These are phyloP conservation scores for Eciton burchellii DNA, from an alignment of 1,140 invertebrate genomes.

Conservation along the genomic window DNA sequence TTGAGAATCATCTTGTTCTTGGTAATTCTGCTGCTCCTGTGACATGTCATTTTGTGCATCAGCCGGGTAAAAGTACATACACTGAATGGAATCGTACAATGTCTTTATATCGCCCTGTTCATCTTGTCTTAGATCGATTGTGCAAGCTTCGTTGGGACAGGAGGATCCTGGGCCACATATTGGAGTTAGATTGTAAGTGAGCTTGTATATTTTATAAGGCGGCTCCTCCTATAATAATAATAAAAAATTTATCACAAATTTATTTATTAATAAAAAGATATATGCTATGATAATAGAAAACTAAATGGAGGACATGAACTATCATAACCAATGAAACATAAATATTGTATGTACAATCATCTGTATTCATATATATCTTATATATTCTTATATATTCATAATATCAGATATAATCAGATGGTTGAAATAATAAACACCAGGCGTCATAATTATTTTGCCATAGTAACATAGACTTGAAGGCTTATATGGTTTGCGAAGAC, in stretches of 20 bases:
- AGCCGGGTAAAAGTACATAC: constrained; percentile 76
- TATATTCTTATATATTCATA: too few species aligned
- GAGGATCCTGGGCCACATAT: constrained; percentile 72
- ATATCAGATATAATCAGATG: background rate
- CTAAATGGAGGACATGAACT: background rate
- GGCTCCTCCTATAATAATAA: constrained; percentile 74
- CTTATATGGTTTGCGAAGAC: constrained; percentile 1
- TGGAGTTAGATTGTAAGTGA: constrained; percentile 78
- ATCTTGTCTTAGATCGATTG: constrained; percentile 78
- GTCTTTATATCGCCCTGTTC: constrained; percentile 74
- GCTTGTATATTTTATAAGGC: constrained; percentile 75
- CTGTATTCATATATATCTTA: too few species aligned
- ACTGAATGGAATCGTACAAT: constrained; percentile 77
- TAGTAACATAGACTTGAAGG: background rate
- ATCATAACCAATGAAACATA: background rate
- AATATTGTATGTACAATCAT: too few species aligned
- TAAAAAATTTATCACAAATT: background rate
- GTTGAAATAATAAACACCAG: background rate
- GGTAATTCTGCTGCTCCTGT: constrained; percentile 66
- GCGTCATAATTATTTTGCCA: background rate
- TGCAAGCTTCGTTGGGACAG: constrained; percentile 79
- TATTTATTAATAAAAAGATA: too few species aligned
- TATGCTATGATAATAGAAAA: too few species aligned
- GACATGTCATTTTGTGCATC: constrained; percentile 61
- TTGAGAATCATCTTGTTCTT: constrained; percentile 56